Percentiles rank a stretch among this genome's conserved stretches.
Conservation (phyloP, 2,888 invertebrate species). For the Chrysolina americana region DNA sequence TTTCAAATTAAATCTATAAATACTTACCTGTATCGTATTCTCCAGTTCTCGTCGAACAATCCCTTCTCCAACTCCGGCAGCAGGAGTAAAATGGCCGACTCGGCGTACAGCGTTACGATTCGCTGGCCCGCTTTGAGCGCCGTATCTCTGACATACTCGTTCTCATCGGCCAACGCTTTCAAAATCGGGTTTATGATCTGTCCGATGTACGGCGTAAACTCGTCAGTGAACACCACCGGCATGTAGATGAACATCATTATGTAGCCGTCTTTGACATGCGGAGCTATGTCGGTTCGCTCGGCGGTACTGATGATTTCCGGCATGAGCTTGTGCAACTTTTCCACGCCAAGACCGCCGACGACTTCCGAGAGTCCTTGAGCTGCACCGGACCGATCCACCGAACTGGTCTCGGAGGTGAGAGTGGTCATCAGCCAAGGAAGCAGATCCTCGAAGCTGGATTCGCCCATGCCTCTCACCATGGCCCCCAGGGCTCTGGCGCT, state of each 20-base stretch:
- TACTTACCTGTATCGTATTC: conserved; percentile 86
- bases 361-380: conserved; percentile 94
- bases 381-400: conserved; percentile 96
- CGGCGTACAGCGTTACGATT: conserved; percentile 96
- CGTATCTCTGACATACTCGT: conserved; percentile 98
- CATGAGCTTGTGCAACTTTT: conserved; percentile 96
- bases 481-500: conserved; percentile 97
- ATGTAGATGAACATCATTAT: conserved; percentile 99
- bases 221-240: conserved; percentile 95
- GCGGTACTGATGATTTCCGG: conserved; percentile 96
- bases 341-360: conserved; percentile 94
- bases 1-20: not conserved
- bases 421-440: conserved; percentile 99
- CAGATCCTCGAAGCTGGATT: conserved; percentile 94
- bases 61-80: conserved; percentile 95
- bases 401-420: conserved; percentile 93
- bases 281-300: conserved; percentile 92
- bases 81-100: conserved; percentile 92
- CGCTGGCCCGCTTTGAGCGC: conserved; percentile 96
- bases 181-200: conserved; percentile 97
- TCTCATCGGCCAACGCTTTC: conserved; percentile 98
- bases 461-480: conserved; percentile 98
- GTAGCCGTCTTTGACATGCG: conserved; percentile 99
- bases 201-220: conserved; percentile 91
- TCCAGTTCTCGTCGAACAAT: conserved; percentile 98